Evolutionary conservation across 2,888 invertebrate genomes (phyloP), one percentile per base, ranked within the genome.

Genomic region (Liopterus haemorrhoidalis): DNA sequence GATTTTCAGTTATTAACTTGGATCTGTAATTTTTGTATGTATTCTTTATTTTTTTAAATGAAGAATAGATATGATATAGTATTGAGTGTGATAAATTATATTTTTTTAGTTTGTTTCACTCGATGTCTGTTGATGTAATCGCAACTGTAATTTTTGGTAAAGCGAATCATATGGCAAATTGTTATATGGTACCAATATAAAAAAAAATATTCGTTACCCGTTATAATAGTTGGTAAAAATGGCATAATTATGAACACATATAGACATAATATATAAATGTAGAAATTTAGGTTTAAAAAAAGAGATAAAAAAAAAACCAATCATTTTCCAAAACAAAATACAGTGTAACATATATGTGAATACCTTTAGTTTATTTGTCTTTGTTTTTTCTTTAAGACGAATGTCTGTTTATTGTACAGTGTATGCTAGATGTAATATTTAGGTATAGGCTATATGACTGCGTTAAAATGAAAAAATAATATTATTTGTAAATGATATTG

Each of bases 401-500:
- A 40, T 45, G 41, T 50, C 49, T 49, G 46, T 50, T 48, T 49
- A 50, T 53, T 68, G 68, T 69, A 69, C 69, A 69, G 69, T 68
- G 68, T 69, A 69, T 64, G 60, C 57, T 66, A 67, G 64, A 59
- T 64, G 62, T 67, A 67, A 68, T 64, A 64, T 63, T 61, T 64
- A 58, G 55, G 57, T 56, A 59, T 66, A 64, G 65, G 62, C n/a
- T 47, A 42, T 47, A 47, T 47, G 47, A 47, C 60, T 60, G 62
- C 63, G 64, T 66, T 67, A 64, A 62, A 63, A 60, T 49, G 33
- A 43, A 50, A 49, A 45, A 57, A 61, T 57, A 60, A 66, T 65
- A 68, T 64, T 68, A 65, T 67, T 68, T 66, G 66, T 66, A 68
- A 66, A 45, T 45, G 45, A 45, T 67, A 69, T 68, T 70, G 69